Conservation (phyloP, 2,797 vertebrate genomes). For the Chiloscyllium punctatum region DNA sequence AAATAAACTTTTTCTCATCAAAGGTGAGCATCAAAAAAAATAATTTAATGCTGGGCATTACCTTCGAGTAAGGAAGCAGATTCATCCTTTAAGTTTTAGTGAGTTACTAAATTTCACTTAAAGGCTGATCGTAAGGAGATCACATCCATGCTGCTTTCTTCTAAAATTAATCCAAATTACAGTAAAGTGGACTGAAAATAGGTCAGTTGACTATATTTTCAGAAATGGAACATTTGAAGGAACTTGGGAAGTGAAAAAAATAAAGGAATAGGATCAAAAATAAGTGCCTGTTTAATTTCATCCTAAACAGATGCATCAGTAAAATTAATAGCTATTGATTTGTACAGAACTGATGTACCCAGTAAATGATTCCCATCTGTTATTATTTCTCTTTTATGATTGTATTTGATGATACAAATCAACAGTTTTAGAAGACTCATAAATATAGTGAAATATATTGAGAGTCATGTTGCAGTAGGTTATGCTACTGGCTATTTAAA, state of each 20-base stretch:
- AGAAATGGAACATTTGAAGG: too few relatives aligned
- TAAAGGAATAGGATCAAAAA: background rate
- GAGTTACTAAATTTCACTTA: background rate
- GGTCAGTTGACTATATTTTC: background rate
- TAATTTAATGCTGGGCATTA: background rate
- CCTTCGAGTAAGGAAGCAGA: background rate
- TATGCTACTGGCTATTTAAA: background rate
- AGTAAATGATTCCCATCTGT: background rate
- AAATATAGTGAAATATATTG: background rate
- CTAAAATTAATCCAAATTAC: background rate
- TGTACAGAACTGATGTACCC: background rate
- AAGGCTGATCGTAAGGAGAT: background rate
- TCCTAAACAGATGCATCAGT: background rate
- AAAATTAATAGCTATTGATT: background rate
- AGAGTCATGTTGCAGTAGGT: background rate
- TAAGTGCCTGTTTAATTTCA: background rate
- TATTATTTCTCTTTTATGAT: background rate
- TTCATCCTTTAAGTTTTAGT: background rate
- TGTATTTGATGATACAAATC: conserved; percentile 4
- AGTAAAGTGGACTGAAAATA: background rate
- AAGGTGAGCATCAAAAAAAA: background rate
- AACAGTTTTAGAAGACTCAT: background rate
- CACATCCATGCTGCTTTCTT: background rate
- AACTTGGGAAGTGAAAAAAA: background rate
- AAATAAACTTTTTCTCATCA: background rate